A percentile compares a stretch with the other conserved stretches of the same genome.
phyloP scores from a whole-genome alignment of 2,888 invertebrate genomes.

The Dysmachus trigonus region DNA sequence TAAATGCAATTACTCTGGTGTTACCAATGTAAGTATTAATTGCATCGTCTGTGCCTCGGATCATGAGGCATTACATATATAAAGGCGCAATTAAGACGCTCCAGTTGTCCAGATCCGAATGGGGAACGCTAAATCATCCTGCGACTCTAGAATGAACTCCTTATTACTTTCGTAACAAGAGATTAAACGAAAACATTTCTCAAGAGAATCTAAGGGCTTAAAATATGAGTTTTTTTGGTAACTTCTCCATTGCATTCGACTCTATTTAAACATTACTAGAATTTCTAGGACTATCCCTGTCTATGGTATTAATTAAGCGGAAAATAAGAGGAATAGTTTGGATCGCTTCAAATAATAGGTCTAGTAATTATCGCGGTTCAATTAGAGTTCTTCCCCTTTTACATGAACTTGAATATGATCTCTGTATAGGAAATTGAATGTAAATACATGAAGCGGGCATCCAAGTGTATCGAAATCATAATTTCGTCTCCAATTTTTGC shows the following conservation, averaged over 20 bases:
- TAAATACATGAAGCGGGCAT: background rate
- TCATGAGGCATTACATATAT: constrained; percentile 27
- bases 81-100: background rate
- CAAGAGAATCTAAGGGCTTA: background rate
- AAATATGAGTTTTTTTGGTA: background rate
- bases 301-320: background rate
- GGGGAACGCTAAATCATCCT: background rate
- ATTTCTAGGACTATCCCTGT: background rate
- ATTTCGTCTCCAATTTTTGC: constrained; percentile 26
- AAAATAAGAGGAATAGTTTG: background rate
- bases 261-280: background rate
- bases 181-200: background rate
- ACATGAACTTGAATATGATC: background rate
- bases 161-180: background rate
- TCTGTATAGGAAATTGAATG: background rate
- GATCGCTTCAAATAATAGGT: too few species aligned
- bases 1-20: background rate
- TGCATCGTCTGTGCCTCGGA: constrained; percentile 1
- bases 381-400: background rate
- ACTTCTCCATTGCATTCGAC: background rate
- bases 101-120: background rate
- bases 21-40: constrained; percentile 11
- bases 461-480: constrained; percentile 34
- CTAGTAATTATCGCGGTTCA: too few species aligned
- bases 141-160: background rate